Base-by-base conservation (phyloP, 2,113 vertebrate genomes). In the Malaclemys terrapin region DNA sequence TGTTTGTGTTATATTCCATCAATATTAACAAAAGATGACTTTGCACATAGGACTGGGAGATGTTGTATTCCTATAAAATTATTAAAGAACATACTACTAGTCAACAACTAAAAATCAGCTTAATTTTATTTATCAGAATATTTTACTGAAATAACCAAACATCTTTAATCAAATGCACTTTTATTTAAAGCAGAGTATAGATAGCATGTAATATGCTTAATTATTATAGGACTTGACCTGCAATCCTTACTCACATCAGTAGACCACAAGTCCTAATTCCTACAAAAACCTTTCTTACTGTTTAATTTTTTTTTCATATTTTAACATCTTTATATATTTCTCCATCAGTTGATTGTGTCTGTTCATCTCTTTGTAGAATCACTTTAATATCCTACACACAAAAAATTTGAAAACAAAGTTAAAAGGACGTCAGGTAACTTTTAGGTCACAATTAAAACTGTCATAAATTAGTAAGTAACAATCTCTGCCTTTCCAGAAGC, bases 341-440 rank as follows among this genome's bases (percentile, higher is more conserved):
- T 62, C 79, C 94, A 54, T 97, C 82, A 81, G 78, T 85, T 90
- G 93, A 95, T 38, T 96, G 89, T 22, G 53, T 38, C 80, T 97
- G 90, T 53, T 96, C 72, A 1, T 22, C 91, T 85, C 84, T 93
- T 93, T 96, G 97, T 24, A 98, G 90, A 95, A 97, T 94, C 11
- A 65, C 42, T 93, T 97, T 95, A 96, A 98, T 94, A 90, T 98
- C 96, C 98, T 98, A 89, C 49, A 81, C 72, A 93, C 84, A 96
- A 62, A 4, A 97, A 97, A 90, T 94, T 69, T 72, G 14, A 94
- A 97, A 97, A 11, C 65, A 38, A 75, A 86, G 5, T 96, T 97
- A 95, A 25, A 91, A 88, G 56, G 72, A 84, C 47, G 47, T 82
- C 13, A 81, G 79, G 7, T 31, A 79, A 78, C 35, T 72, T 93